phyloP scores from a whole-genome alignment of 2,113 vertebrate genomes.

The Chroicocephalus ridibundus region DNA sequence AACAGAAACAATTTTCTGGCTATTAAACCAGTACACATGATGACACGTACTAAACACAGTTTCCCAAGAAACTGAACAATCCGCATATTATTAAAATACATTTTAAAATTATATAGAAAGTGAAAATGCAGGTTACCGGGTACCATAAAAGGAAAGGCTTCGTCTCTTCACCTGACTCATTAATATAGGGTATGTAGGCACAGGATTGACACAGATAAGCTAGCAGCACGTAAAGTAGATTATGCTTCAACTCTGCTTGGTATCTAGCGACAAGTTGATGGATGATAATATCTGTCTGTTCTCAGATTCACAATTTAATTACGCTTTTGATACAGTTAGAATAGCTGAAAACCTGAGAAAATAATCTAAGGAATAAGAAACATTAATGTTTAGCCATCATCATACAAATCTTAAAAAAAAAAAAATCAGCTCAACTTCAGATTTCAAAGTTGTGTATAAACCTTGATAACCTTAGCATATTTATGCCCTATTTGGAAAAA shows the following conservation, averaged over 20 bases:
- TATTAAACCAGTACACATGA: background rate
- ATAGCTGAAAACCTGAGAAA: background rate
- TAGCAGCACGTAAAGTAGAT: background rate
- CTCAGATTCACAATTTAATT: slow-evolving; percentile 20
- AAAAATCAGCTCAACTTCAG: background rate
- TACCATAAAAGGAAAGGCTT: background rate
- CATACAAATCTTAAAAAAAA: background rate
- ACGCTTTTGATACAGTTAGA: background rate
- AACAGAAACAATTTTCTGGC: background rate
- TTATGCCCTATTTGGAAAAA: background rate
- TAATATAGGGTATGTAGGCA: background rate
- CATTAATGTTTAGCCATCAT: background rate
- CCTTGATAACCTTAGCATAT: background rate
- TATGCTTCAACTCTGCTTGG: background rate
- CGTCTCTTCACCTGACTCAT: background rate
- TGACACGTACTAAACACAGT: background rate
- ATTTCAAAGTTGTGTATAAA: background rate
- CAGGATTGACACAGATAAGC: background rate
- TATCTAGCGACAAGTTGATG: slow-evolving; percentile 2
- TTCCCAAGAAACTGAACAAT: background rate
- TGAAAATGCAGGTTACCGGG: background rate
- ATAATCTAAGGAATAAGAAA: background rate
- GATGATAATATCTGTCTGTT: background rate
- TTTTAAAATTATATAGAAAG: background rate
- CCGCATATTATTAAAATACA: background rate